These are phyloP conservation scores for Sinocyclocheilus grahami DNA, from an alignment of 2,113 vertebrate species.

Conservation along the genomic window DNA sequence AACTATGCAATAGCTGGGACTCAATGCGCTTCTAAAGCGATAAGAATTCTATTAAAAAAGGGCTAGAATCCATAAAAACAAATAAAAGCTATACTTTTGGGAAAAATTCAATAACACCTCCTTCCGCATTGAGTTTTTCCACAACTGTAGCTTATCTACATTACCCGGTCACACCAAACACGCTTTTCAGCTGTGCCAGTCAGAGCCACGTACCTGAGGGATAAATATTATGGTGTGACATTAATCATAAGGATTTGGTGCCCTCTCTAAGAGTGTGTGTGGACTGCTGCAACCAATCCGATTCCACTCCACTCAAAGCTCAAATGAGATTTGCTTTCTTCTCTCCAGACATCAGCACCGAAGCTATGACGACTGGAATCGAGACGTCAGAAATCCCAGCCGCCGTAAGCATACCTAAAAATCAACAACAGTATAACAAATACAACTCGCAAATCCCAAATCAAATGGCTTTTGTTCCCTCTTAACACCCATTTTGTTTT, in stretches of 20 bases:
- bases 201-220: constrained; percentile 6
- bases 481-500: constrained; percentile 10
- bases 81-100: constrained; percentile 25
- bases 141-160: constrained; percentile 43
- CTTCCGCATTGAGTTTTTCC: background rate
- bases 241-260: constrained; percentile 42
- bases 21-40: background rate
- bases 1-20: background rate
- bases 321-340: constrained; percentile 46
- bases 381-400: constrained; percentile 31
- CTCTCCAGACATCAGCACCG: constrained; percentile 24
- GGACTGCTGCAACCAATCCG: constrained; percentile 13
- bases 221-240: constrained; percentile 41
- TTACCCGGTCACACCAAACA: constrained; percentile 27
- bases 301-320: constrained; percentile 39
- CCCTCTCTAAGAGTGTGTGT: constrained; percentile 25
- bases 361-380: constrained; percentile 21
- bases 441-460: constrained; percentile 26
- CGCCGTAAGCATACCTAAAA: constrained; percentile 8
- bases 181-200: constrained; percentile 22
- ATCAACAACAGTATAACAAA: background rate
- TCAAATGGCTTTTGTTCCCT: constrained; percentile 4
- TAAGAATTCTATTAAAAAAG: constrained; percentile 4
- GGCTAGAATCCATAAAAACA: constrained; percentile 26
- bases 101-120: constrained; percentile 9